Evolutionary conservation across 2,888 invertebrate genomes (phyloP), one percentile per base, ranked within the genome.

Genomic region (Kryphioiulus occultus): DNA sequence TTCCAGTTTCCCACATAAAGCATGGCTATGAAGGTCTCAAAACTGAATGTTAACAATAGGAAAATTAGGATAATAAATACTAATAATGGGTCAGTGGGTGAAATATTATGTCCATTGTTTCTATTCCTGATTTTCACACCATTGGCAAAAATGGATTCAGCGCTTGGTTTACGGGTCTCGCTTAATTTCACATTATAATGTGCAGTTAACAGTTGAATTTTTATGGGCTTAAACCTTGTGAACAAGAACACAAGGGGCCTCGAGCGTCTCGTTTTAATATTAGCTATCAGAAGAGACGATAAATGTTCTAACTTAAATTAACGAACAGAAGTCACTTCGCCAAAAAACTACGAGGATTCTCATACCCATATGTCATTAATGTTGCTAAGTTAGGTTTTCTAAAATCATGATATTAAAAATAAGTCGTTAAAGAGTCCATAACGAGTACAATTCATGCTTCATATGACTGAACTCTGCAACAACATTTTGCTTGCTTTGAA

Each of bases 71-170:
- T 26, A 12, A 1, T 39, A 26, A 26, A 78, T 30, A 78, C 26
- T 26, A 26, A 22, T 78, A 78, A 78, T 30, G 78, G 78, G 78
- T 78, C 78, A 78, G 78, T 78, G 78, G 78, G 78, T 78, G 78
- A 78, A 30, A 78, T 15, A 78, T 30, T 78, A 78, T 78, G 26
- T 78, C 78, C 78, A 78, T 78, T 78, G 78, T 78, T 78, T 78
- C 78, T 78, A 78, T 78, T 78, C 78, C 17, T 78, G 78, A 78
- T 78, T 15, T 78, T 78, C 26, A 30, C 78, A 30, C 78, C 30
- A 26, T 78, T 78, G 17, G 15, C 4, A 78, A 15, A 30, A 78
- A 78, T 78, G 12, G 30, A 68, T 10, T n/a, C 68, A 68, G 22
- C 68, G 68, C 26, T n/a, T 47, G 19, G 15, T 47, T 47, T 47